These are phyloP conservation scores for Megaceryle alcyon DNA, from an alignment of 2,797 vertebrate species.

Conservation along the genomic window DNA sequence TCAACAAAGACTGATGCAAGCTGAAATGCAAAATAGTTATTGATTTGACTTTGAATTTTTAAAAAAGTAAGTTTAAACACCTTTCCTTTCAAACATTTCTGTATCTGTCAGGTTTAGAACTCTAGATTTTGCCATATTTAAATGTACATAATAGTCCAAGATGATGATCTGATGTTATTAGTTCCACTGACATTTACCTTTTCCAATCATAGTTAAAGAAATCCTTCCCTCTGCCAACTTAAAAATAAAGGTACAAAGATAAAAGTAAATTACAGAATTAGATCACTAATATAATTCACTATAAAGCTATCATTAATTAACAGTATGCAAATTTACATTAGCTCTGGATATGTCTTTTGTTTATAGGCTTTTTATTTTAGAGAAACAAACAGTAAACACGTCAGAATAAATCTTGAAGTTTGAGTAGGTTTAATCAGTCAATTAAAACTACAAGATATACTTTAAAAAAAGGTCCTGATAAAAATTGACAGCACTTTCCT, in stretches of 20 bases:
- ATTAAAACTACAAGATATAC: not conserved
- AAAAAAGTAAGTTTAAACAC: not conserved
- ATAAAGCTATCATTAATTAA: not conserved
- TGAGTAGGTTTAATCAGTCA: not conserved
- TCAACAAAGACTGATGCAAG: not conserved
- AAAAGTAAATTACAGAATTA: conserved; percentile 24
- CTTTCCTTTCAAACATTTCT: not conserved
- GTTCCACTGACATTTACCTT: not conserved
- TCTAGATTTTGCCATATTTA: not conserved
- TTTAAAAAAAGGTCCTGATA: not conserved
- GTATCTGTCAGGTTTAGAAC: not conserved
- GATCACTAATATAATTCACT: not conserved
- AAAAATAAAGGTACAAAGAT: not conserved
- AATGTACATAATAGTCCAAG: not conserved
- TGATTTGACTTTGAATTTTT: not conserved
- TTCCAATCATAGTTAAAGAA: not conserved
- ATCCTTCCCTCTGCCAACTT: not conserved
- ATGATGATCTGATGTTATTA: not conserved
- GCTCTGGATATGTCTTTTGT: not conserved
- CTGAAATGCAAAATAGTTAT: not conserved
- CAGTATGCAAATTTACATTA: conserved; percentile 2
- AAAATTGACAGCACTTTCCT: not conserved
- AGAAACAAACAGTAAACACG: not conserved
- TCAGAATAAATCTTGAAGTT: not conserved
- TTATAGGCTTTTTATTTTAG: conserved; percentile 18